Conservation (phyloP, 2,888 invertebrate species). For the Drosophila emarginata region DNA sequence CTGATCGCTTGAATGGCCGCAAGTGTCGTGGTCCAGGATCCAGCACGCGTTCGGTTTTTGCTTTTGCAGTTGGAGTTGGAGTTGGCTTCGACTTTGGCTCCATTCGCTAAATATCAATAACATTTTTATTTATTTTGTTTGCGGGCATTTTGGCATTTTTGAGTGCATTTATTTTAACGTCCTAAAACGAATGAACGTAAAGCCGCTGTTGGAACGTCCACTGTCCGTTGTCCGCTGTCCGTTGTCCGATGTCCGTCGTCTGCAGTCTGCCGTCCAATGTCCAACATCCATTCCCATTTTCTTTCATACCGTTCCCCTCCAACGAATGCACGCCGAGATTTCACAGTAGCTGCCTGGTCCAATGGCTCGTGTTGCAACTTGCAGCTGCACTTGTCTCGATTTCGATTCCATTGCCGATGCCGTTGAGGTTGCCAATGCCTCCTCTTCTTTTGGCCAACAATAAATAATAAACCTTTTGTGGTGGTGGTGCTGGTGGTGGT, state of each 20-base stretch:
- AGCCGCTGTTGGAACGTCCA: conserved; percentile 31
- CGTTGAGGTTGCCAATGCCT: conserved; percentile 1
- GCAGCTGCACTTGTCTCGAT: conserved; percentile 37
- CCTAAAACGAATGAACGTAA: conserved; percentile 68
- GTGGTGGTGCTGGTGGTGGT: conserved; percentile 57
- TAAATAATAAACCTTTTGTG: conserved; percentile 78
- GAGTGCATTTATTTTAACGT: conserved; percentile 77
- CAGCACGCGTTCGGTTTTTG: conserved; percentile 57
- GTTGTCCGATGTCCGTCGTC: neutral
- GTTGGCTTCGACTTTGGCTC: conserved; percentile 17
- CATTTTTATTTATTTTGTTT: conserved; percentile 77
- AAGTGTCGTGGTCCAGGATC: conserved; percentile 64
- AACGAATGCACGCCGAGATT: conserved; percentile 73
- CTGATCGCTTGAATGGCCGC: conserved; percentile 56
- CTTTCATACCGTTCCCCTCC: conserved; percentile 54
- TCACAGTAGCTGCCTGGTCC: conserved; percentile 47
- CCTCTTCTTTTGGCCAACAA: conserved; percentile 64
- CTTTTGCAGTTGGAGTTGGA: neutral
- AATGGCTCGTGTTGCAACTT: conserved; percentile 45
- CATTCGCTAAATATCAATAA: conserved; percentile 75
- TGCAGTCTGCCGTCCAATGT: neutral
- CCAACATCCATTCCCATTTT: conserved; percentile 6
- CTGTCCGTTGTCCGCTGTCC: conserved; percentile 2
- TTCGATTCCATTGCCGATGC: neutral
- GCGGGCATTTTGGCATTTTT: conserved; percentile 76